Percentiles rank a stretch among this genome's conserved stretches.
Evolutionary conservation across 2,797 vertebrate species (phyloP).

Genomic region (Enteromius anoplus): DNA sequence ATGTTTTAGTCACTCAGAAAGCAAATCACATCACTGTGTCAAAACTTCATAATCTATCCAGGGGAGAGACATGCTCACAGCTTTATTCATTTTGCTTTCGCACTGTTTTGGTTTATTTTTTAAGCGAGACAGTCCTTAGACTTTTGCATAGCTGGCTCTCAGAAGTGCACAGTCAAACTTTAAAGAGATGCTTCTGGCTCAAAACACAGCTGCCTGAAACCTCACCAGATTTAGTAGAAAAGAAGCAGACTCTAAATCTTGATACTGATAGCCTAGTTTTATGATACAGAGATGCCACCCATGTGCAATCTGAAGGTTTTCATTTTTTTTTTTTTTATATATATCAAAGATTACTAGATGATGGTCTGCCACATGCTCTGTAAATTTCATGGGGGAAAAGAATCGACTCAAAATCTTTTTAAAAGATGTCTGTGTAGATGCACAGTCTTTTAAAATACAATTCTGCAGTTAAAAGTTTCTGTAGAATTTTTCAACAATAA

Average conservation of each 20-base stretch:
- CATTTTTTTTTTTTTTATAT: neutral
- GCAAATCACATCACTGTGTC: neutral
- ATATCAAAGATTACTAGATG: neutral
- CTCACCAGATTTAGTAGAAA: conserved; percentile 41
- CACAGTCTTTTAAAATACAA: neutral
- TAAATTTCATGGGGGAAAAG: neutral
- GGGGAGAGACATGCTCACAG: neutral
- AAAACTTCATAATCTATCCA: conserved; percentile 14
- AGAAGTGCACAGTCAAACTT: conserved; percentile 4
- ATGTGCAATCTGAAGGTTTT: neutral
- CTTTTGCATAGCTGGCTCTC: neutral
- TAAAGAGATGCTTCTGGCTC: neutral
- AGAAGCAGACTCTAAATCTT: neutral
- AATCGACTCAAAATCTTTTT: neutral
- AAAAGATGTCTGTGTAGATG: neutral
- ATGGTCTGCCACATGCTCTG: neutral
- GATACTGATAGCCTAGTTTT: conserved; percentile 11
- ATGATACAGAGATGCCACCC: neutral
- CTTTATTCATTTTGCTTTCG: conserved; percentile 2
- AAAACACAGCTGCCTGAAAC: conserved; percentile 36
- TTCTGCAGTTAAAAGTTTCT: too few relatives aligned
- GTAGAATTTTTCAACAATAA: neutral
- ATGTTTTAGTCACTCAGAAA: conserved; percentile 6
- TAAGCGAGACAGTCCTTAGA: neutral
- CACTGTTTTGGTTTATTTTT: neutral